Base-by-base conservation (phyloP, 1,140 invertebrate species). In the Pollicipes pollicipes region DNA sequence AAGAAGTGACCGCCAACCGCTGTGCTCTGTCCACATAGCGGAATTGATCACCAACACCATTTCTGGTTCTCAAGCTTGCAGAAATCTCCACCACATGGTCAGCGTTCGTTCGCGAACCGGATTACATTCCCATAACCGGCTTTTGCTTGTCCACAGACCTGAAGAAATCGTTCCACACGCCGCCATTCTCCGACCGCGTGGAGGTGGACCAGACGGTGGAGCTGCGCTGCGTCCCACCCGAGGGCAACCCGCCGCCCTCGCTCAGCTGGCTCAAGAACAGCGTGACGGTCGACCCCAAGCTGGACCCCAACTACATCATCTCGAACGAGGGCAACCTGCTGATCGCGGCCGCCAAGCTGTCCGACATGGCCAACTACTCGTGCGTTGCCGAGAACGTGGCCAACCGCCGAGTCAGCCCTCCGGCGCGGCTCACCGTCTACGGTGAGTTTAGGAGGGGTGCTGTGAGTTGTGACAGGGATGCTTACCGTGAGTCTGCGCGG, bases 311-410 rank as follows among this genome's bases (percentile, higher is more conserved):
- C 72, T 80, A 80, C 72, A 83, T 84, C 71, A 86, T 91, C 72
- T 90, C 93, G 27, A 88, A 87, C 74, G 92, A 93, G 78, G 91
- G 92, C 0, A 90, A 90, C 77, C 83, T 98, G 31, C 85, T 97
- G 13, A 89, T 99, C 71, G 89, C 90, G 70, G 88, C 95, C 77
- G 92, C 93, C 35, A 83, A 89, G 31, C 83, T 92, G 26, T 85
- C 86, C 76, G 91, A 96, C 79, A 88, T 88, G 78, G 95, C 91
- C 69, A 98, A 98, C 84, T 99, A 97, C 81, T 95, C 91, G 70
- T 99, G 96, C 80, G 93, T 93, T 63, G 95, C 95, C 3, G 89
- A 93, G 79, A 98, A 98, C 79, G 86, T 95, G 30, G 95, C 94
- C 0, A 91, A 89, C 24, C 89, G 88, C 77, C 83, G 93, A 72